Evolutionary conservation across 2,888 invertebrate species (phyloP).

Genomic region (Drosophila nigricruria): DNA sequence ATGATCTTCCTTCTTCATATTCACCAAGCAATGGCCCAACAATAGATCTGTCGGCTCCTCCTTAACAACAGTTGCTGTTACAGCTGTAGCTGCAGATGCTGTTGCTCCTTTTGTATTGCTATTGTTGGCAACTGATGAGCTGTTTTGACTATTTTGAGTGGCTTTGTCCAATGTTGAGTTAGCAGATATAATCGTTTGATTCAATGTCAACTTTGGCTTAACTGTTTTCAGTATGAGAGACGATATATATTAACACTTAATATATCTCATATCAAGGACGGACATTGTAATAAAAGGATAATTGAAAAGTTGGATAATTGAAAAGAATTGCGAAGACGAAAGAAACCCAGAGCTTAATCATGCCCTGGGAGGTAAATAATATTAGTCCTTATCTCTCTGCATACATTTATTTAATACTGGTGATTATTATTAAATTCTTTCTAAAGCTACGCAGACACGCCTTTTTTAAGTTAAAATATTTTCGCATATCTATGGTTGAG

Average conservation of each 20-base stretch:
- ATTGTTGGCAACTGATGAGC: background rate
- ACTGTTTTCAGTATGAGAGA: constrained; percentile 5
- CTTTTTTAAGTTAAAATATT: no score
- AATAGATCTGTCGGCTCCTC: constrained; percentile 77
- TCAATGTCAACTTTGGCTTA: constrained; percentile 18
- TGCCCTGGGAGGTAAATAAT: background rate
- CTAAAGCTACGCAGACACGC: no score
- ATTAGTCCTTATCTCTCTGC: background rate
- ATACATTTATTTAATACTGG: no score
- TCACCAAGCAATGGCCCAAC: constrained; percentile 60
- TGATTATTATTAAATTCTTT: no score
- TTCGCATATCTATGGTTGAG: no score
- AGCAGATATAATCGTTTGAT: constrained; percentile 16
- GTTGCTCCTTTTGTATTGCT: constrained; percentile 26
- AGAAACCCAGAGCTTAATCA: background rate
- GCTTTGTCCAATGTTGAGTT: constrained; percentile 31
- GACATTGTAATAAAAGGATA: background rate
- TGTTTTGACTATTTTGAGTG: constrained; percentile 11
- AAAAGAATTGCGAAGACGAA: no score
- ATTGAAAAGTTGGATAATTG: background rate
- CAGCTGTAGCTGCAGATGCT: background rate
- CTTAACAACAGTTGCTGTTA: constrained; percentile 45
- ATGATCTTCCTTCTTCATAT: constrained; percentile 81
- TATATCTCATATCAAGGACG: background rate
- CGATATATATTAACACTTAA: background rate